Conservation (phyloP, 2,888 invertebrate genomes). For the Cinara cedri region DNA sequence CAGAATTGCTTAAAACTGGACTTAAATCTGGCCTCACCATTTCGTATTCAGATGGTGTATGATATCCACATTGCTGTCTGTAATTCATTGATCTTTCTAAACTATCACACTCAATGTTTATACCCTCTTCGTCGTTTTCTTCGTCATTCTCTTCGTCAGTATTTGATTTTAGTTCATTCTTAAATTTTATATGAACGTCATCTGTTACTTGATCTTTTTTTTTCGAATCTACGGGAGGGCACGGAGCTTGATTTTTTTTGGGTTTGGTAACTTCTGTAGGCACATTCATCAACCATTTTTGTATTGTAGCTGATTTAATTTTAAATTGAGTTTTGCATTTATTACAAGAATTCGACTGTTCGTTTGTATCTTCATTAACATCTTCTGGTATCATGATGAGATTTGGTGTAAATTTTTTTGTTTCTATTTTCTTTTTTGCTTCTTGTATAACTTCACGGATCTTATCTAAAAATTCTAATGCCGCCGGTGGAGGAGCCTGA, state of each 20-base stretch:
- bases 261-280: constrained; percentile 32
- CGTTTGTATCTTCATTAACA: constrained; percentile 70
- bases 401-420: constrained; percentile 80
- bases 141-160: background rate
- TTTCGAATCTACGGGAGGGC: background rate
- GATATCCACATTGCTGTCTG: constrained; percentile 59
- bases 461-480: constrained; percentile 85
- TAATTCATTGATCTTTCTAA: constrained; percentile 69
- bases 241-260: constrained; percentile 25
- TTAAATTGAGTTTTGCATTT: constrained; percentile 49
- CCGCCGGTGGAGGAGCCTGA: constrained; percentile 89
- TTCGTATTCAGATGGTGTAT: constrained; percentile 69
- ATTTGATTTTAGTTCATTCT: background rate
- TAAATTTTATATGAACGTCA: background rate
- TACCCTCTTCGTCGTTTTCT: constrained; percentile 14
- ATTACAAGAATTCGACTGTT: constrained; percentile 22
- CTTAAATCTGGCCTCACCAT: background rate
- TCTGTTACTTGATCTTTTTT: background rate
- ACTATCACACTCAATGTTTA: constrained; percentile 77
- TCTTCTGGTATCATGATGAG: constrained; percentile 84
- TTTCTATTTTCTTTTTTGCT: constrained; percentile 85
- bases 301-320: constrained; percentile 45
- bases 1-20: constrained; percentile 63
- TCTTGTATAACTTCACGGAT: constrained; percentile 89
- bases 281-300: constrained; percentile 52